A percentile compares a stretch with the other conserved stretches of the same genome.
Conservation (phyloP, 2,888 invertebrate genomes). For the Microctonus brassicae region DNA sequence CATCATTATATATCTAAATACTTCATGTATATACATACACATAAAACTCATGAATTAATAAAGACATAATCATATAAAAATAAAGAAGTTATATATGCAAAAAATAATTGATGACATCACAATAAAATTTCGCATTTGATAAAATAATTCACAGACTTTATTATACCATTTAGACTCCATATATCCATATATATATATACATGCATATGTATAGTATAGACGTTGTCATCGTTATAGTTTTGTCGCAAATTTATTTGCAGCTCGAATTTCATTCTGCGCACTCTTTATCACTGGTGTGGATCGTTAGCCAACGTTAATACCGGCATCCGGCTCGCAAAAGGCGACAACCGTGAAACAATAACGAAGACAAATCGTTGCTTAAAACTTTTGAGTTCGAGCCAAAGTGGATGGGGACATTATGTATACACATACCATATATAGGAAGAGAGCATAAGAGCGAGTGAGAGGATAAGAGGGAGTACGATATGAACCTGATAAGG, state of each 20-base stretch:
- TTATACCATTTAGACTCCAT: not conserved
- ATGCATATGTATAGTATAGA: no score
- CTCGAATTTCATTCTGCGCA: conserved; percentile 21
- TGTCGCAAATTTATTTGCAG: conserved; percentile 18
- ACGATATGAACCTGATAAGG: not conserved
- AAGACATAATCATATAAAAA: not conserved
- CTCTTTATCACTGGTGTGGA: conserved; percentile 35
- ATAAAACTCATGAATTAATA: not conserved
- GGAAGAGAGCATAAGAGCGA: not conserved
- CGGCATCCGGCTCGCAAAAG: conserved; percentile 7
- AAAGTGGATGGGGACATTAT: conserved; percentile 35
- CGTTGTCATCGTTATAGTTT: conserved; percentile 6
- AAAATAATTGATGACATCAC: not conserved
- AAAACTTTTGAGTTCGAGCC: conserved; percentile 44
- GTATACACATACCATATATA: not conserved
- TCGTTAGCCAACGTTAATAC: conserved; percentile 40
- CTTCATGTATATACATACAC: no score
- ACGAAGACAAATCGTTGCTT: conserved; percentile 45
- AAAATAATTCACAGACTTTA: not conserved
- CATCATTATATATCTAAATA: not conserved
- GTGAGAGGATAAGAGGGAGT: not conserved
- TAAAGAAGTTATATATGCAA: not conserved
- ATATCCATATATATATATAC: not conserved
- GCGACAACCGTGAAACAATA: conserved; percentile 41
- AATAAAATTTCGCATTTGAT: not conserved